These are phyloP conservation scores for Aphelinus certus DNA, from an alignment of 1,140 invertebrate genomes.

Conservation along the genomic window DNA sequence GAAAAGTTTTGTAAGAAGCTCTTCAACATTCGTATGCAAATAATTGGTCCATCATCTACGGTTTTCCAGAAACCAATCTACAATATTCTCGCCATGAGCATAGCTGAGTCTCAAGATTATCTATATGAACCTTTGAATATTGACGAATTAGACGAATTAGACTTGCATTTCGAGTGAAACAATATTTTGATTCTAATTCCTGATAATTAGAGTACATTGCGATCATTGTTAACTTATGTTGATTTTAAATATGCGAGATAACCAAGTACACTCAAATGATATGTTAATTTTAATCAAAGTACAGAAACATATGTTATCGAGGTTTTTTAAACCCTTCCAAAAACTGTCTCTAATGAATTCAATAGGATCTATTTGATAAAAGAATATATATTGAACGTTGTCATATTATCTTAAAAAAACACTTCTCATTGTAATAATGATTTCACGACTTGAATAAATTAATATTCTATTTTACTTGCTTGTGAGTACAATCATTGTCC, in stretches of 20 bases:
- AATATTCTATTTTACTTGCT: no score
- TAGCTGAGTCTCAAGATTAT: slow-evolving; percentile 35
- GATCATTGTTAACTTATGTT: neutral
- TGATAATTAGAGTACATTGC: neutral
- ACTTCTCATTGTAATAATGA: no score
- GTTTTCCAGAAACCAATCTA: slow-evolving; percentile 53
- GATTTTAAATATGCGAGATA: neutral
- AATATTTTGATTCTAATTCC: neutral
- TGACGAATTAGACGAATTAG: slow-evolving; percentile 17
- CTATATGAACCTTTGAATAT: slow-evolving; percentile 20
- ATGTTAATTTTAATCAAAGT: neutral
- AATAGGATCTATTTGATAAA: neutral
- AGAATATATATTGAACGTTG: no score
- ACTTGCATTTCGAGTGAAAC: neutral
- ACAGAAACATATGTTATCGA: no score
- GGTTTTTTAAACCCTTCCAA: no score
- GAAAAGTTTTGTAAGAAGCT: slow-evolving; percentile 51
- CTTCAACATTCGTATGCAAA: slow-evolving; percentile 55
- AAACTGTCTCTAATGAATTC: no score
- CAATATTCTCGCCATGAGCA: slow-evolving; percentile 56
- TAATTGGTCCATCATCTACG: slow-evolving; percentile 53
- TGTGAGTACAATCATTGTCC: no score
- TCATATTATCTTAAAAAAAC: no score
- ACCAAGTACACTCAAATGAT: neutral
- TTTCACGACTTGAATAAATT: no score